Base-by-base conservation (phyloP, 2,113 vertebrate species). In the Psophia crepitans region DNA sequence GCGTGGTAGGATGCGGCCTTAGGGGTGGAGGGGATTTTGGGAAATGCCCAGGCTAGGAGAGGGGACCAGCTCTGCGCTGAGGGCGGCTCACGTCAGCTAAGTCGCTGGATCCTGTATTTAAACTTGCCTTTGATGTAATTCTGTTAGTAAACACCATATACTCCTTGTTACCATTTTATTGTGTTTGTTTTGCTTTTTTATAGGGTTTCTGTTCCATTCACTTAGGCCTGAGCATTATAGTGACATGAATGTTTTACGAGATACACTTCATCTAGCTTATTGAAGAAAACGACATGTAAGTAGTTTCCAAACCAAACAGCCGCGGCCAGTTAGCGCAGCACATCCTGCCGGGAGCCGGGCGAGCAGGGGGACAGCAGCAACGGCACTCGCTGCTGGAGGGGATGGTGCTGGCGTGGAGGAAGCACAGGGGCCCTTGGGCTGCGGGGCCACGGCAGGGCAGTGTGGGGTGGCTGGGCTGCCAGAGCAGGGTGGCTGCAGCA, bases 1-100 rank as follows among this genome's bases (percentile, higher is more conserved):
- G 30, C 0, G 3, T 1, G 9, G n/a, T 19, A 66, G 33, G 39
- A 43, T 0, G 0, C 18, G 54, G 35, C 28, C 51, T 32, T 23
- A 1, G 0, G 49, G 37, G 9, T 8, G 53, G 43, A 75, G 44
- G 12, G 49, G 63, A 74, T 93, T 70, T 60, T 37, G 12, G 46
- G 58, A 60, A 51, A 64, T 44, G 56, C 51, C 32, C 44, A 48
- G n/a, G 32, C 49, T 37, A 32, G 49, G 49, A 80, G 60, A 87
- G 8, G 37, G 66, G 16, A 53, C 15, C 10, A 26, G 24, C 24
- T 71, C 44, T 44, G 28, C 0, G 2, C 35, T 4, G 8, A 22
- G 35, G 17, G 53, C 66, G 73, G 57, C 51, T 76, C 43, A 58
- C 74, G 54, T 35, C 78, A 85, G 53, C 44, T 26, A 39, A 71